A percentile compares a stretch with the other conserved stretches of the same genome.
phyloP scores from a whole-genome alignment of 2,113 vertebrate genomes.

The Mustelus asterias region DNA sequence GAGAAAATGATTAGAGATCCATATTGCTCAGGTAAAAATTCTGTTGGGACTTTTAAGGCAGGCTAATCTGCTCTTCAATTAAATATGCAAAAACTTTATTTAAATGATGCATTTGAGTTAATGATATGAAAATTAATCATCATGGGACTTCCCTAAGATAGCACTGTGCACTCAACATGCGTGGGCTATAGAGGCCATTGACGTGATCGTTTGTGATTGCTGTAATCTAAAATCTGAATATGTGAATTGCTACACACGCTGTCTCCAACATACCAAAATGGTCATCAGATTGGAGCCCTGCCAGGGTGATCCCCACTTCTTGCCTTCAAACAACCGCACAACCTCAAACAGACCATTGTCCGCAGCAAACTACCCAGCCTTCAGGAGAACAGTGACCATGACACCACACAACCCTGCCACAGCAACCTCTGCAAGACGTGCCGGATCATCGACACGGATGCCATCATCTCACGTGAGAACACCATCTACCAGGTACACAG shows the following conservation, averaged over 20 bases:
- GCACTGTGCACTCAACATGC: neutral
- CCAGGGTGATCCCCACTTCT: too few species aligned
- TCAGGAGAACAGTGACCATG: too few species aligned
- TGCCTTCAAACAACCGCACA: too few species aligned
- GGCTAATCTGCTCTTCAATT: neutral
- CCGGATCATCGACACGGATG: too few species aligned
- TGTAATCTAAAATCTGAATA: neutral
- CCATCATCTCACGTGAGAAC: too few species aligned
- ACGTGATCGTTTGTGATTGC: neutral
- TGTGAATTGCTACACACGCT: neutral
- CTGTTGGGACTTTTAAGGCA: neutral
- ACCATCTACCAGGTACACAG: too few species aligned
- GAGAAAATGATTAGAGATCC: neutral
- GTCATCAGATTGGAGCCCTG: too few species aligned
- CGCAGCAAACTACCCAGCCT: too few species aligned
- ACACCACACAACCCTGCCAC: too few species aligned
- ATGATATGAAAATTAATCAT: neutral
- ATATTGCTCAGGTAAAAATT: neutral
- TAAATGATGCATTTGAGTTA: neutral
- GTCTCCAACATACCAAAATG: neutral
- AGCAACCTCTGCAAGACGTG: too few species aligned
- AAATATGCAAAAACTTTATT: neutral
- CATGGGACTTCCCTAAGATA: neutral
- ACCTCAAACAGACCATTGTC: too few species aligned
- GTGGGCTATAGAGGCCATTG: neutral